Base-by-base conservation (phyloP, 2,113 vertebrate genomes). In the Hepsetus odoe region DNA sequence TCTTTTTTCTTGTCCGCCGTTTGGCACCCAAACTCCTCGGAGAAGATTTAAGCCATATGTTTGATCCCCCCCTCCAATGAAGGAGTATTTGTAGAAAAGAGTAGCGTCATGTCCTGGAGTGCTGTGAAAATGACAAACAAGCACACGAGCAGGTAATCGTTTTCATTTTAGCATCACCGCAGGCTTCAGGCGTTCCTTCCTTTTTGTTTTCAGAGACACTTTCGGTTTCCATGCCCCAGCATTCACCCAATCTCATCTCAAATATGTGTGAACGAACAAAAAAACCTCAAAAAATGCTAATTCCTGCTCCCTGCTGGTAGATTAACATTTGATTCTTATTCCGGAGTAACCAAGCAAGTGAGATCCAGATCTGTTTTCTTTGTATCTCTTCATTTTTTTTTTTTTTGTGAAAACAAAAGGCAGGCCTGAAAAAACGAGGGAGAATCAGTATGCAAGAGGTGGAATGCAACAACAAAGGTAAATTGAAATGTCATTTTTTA, bases 401-500 rank as follows among this genome's bases (percentile, higher is more conserved):
- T n/a, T n/a, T n/a, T n/a, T n/a, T n/a, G n/a, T n/a, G n/a, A n/a
- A 51, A 24, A 24, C 1, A n/a, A 35, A 10, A 18, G 32, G 6
- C 9, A 8, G 32, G 32, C n/a, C n/a, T n/a, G n/a, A 22, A 64
- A 62, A 62, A 33, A 62, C 18, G n/a, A n/a, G n/a, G n/a, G 8
- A 77, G 79, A 81, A 82, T 83, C 81, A 74, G 77, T 76, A 84
- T 83, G 83, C 83, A 84, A 77, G 68, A 68, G 72, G 49, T 32
- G 72, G 68, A 72, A 73, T 58, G 64, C 42, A 76, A 80, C 77
- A 82, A 79, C 81, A 80, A 78, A 69, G 83, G 74, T 83, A 85
- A 83, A 87, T 85, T 85, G 84, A 87, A 87, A 85, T 85, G 80
- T 84, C 80, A 80, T 85, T 83, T 87, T 85, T 74, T 77, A 87